Conservation (phyloP, 2,888 invertebrate genomes). For the Eupithecia subfuscata region DNA sequence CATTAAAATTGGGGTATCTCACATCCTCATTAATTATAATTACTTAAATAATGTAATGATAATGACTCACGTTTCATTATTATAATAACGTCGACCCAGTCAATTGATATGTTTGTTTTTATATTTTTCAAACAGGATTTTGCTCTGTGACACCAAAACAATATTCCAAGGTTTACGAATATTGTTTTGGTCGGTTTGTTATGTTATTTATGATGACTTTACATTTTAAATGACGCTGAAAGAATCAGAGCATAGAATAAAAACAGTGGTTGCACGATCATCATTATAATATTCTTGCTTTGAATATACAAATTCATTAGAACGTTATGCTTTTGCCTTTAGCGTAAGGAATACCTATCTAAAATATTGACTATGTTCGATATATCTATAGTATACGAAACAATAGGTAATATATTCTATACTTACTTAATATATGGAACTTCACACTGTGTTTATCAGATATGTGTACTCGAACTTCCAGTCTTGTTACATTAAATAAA, state of each 20-base stretch:
- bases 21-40: constrained; percentile 1
- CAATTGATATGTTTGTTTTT: constrained; percentile 34
- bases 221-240: constrained; percentile 17
- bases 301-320: background rate
- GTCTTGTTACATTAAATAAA: background rate
- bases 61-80: background rate
- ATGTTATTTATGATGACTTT: constrained; percentile 4
- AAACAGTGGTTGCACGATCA: constrained; percentile 9
- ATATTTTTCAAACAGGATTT: constrained; percentile 42
- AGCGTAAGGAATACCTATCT: background rate
- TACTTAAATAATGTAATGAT: no score
- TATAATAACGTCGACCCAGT: background rate
- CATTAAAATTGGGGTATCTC: background rate
- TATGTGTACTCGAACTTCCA: background rate
- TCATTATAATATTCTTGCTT: background rate
- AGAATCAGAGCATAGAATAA: constrained; percentile 25
- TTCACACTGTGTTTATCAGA: background rate
- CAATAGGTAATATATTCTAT: constrained; percentile 3
- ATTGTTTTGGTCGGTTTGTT: constrained; percentile 36
- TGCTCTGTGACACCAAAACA: constrained; percentile 57
- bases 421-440: background rate
- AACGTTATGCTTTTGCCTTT: no score
- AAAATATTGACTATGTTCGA: background rate
- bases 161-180: no score
- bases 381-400: background rate